These are phyloP conservation scores for Heloderma charlesbogerti DNA, from an alignment of 2,113 vertebrate genomes.

Conservation along the genomic window DNA sequence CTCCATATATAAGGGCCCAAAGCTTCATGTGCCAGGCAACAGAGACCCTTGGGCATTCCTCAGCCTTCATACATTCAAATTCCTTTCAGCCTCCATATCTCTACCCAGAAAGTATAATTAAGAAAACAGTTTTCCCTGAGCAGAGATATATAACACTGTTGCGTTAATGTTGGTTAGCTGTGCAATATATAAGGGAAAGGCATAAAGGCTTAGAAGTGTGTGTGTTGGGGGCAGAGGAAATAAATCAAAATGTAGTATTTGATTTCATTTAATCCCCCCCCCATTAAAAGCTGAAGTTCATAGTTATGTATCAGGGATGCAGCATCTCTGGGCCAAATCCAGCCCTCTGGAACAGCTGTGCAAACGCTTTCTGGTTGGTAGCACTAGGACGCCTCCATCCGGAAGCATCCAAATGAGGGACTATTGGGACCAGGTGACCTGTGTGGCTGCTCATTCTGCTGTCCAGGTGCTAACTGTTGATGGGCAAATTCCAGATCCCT, in stretches of 20 bases:
- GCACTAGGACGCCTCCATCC: too few species aligned
- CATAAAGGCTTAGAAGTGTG: too few species aligned
- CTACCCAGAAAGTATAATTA: neutral
- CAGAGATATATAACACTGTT: neutral
- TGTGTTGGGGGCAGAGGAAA: neutral
- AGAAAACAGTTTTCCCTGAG: neutral
- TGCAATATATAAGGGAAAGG: neutral
- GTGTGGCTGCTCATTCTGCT: too few species aligned
- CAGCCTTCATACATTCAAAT: neutral
- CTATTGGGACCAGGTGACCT: too few species aligned
- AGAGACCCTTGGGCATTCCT: neutral
- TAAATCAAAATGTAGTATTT: neutral
- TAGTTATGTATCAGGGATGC: too few species aligned
- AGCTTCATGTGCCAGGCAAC: neutral
- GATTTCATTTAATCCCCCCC: too few species aligned
- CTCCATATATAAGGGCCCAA: neutral
- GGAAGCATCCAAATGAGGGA: too few species aligned
- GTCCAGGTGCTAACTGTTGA: too few species aligned
- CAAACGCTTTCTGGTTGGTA: too few species aligned
- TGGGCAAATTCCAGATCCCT: too few species aligned
- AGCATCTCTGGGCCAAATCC: too few species aligned
- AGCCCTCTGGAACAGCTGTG: too few species aligned
- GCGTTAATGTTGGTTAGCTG: neutral
- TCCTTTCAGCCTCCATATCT: neutral
- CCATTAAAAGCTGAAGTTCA: neutral